Base-by-base conservation (phyloP, 2,888 invertebrate genomes). In the Anoncus sp. region DNA sequence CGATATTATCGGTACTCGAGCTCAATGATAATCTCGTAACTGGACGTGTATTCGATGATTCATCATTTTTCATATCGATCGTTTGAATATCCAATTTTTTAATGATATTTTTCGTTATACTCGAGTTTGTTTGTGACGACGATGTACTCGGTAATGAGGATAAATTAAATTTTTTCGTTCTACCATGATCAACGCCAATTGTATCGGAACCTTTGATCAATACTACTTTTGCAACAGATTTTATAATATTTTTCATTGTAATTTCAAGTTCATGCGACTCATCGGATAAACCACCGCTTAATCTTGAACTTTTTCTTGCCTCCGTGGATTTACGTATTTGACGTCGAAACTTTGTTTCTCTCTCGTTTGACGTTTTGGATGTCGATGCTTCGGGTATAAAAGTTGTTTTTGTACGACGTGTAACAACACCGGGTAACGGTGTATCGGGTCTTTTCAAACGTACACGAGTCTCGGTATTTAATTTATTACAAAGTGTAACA, bases 371-470 rank as follows among this genome's bases (percentile, higher is more conserved):
- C 47, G 27, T 24, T 1, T n/a, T n/a, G n/a, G 74, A 74, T 1
- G 80, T 66, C 27, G 74, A 70, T 3, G 77, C 66, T 22, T 75
- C 45, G 3, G 31, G n/a, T 9, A 53, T 16, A 20, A 16, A 27
- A 55, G 38, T 45, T 14, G 72, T 20, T n/a, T 62, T 81, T 14
- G 73, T 66, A 27, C 70, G 66, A 27, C 72, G 77, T 0, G 84
- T 78, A 12, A 76, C 14, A 1, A 82, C 75, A 12, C 74, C 78
- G 1, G 88, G 87, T 57, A 87, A 80, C 0, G 90, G 88, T 1
- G 89, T 89, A 20, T 88, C 90, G 0, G 89, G 87, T 55, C 85
- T 82, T 40, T 81, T 84, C 62, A 79, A 49, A 38, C 66, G 57
- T 10, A 70, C 47, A 6, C 73, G 55, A 0, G 63, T 31, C 31